Base-by-base conservation (phyloP, 2,113 vertebrate species). In the Panthera leo region DNA sequence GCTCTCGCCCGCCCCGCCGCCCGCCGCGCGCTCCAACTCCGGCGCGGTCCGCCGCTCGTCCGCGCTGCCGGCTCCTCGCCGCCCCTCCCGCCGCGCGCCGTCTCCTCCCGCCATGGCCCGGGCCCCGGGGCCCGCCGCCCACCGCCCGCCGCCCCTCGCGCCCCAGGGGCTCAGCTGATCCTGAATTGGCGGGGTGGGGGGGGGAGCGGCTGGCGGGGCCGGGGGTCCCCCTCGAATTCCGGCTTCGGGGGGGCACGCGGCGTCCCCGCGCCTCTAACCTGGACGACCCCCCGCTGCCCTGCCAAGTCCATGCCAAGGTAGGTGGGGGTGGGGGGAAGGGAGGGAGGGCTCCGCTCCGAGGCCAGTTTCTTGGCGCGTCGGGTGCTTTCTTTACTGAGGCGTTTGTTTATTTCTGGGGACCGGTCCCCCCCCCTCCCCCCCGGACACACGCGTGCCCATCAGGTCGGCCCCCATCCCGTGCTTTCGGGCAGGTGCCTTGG, bases 151-250 rank as follows among this genome's bases (percentile, higher is more conserved):
- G 76, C 61, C 94, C 78, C 73, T 7, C 21, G 95, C 76, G 71
- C 89, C 97, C 95, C 92, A 27, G 91, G 97, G 97, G 73, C 97
- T 45, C 97, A 96, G 98, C 97, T 98, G 97, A 98, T 96, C 96
- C 78, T 45, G 63, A 94, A 53, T 18, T 51, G 53, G 95, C 80
- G 86, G 95, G 96, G 94, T 9, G 95, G 80, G 67, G 86, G 86
- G 70, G 70, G 70, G 70, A 4, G 90, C 79, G 91, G 85, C 89
- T 42, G 71, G 79, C 89, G 68, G 95, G 94, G 95, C 51, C 27
- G 36, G 61, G 89, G 93, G 70, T 85, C 97, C 92, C 85, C 61
- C 79, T 15, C 31, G 82, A 31, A 79, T 61, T 70, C 95, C 73
- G 85, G 83, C 94, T 61, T 53, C 48, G 58, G 96, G 58, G 58